phyloP scores from a whole-genome alignment of 2,797 vertebrate genomes.

The Loris lydekkerianus region DNA sequence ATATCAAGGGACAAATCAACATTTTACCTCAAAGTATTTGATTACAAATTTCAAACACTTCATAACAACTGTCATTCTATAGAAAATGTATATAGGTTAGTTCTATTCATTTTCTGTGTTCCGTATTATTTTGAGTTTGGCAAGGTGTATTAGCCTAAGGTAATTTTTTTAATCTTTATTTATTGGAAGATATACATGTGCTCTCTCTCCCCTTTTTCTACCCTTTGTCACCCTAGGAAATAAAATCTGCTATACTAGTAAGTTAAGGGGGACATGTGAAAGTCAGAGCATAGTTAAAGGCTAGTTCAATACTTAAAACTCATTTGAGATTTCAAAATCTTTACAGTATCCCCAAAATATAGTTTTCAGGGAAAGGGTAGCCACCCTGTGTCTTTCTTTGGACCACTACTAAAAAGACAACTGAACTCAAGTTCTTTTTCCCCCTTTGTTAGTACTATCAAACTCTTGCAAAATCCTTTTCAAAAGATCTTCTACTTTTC shows the following conservation, averaged over 20 bases:
- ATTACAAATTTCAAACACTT: not conserved
- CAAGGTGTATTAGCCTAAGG: not conserved
- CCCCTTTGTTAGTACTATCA: constrained; percentile 36
- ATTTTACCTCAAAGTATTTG: constrained; percentile 24
- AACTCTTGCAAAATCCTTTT: constrained; percentile 76
- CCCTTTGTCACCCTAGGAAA: not conserved
- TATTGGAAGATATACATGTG: not conserved
- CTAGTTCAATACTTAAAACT: constrained; percentile 53
- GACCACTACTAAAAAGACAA: constrained; percentile 77
- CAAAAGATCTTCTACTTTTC: constrained; percentile 67
- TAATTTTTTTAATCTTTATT: not conserved
- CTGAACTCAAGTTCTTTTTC: constrained; percentile 53
- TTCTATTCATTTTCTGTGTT: not conserved
- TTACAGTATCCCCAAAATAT: constrained; percentile 38
- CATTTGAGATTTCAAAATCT: constrained; percentile 65
- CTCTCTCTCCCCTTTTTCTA: not conserved
- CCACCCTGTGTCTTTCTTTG: constrained; percentile 54
- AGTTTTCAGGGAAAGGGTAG: constrained; percentile 54
- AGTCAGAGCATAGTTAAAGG: not conserved
- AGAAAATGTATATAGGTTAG: not conserved
- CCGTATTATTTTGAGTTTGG: not conserved
- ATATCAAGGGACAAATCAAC: not conserved
- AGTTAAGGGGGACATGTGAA: not conserved
- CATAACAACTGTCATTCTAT: not conserved
- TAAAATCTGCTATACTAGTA: constrained; percentile 30